These are phyloP conservation scores for Acanthiza pusilla DNA, from an alignment of 2,797 vertebrate species.

Conservation along the genomic window DNA sequence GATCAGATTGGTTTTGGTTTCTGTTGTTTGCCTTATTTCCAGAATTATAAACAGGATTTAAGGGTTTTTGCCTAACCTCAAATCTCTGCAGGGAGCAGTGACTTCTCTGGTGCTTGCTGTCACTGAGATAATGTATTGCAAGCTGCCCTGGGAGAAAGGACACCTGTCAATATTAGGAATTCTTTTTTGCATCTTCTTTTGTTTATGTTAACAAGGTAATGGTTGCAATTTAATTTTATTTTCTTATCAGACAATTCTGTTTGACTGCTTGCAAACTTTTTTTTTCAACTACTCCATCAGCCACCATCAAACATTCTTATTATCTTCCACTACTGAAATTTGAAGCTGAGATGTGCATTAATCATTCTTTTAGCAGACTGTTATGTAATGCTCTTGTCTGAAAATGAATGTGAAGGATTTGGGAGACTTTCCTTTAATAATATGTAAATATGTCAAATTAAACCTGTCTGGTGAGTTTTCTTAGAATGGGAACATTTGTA, in stretches of 20 bases:
- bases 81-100: not conserved
- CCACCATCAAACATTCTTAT: not conserved
- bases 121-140: not conserved
- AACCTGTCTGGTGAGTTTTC: slow-evolving; percentile 6
- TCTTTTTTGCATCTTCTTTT: not conserved
- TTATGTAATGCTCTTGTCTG: not conserved
- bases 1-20: not conserved
- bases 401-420: not conserved
- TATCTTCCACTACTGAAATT: not conserved
- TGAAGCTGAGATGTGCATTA: not conserved
- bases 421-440: not conserved
- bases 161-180: not conserved
- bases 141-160: not conserved
- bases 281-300: not conserved
- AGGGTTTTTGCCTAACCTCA: not conserved
- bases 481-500: not conserved
- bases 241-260: not conserved
- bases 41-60: not conserved
- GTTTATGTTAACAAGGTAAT: not conserved
- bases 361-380: not conserved
- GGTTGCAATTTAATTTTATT: not conserved
- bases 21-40: not conserved
- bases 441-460: not conserved
- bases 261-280: not conserved
- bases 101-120: not conserved